Conservation (phyloP, 2,797 vertebrate genomes). For the Aulostomus chinensis region DNA sequence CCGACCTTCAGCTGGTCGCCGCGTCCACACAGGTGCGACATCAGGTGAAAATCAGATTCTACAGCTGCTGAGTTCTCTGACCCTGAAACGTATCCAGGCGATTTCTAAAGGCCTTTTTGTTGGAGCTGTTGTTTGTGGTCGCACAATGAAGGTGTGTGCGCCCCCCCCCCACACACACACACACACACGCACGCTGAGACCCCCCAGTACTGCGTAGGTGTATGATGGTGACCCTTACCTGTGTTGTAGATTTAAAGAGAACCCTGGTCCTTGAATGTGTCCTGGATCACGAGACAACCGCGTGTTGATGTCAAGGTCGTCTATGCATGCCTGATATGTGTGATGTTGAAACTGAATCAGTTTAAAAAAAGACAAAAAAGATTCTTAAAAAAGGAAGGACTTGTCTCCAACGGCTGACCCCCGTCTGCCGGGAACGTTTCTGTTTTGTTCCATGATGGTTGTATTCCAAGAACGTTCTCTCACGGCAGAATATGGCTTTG, state of each 20-base stretch:
- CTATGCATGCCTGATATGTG: conserved; percentile 85
- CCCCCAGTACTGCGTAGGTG: conserved; percentile 59
- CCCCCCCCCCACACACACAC: conserved; percentile 14
- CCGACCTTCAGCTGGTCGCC: too few relatives aligned
- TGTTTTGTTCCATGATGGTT: conserved; percentile 42
- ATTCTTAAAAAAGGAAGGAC: conserved; percentile 25
- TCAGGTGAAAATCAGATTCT: conserved; percentile 31
- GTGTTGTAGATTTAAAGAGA: conserved; percentile 63
- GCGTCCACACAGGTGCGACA: too few relatives aligned
- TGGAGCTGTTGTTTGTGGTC: conserved; percentile 68
- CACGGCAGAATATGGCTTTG: conserved; percentile 87
- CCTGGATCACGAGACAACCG: conserved; percentile 49
- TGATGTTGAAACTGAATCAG: conserved; percentile 74
- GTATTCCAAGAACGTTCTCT: conserved; percentile 50
- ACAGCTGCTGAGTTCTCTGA: too few relatives aligned
- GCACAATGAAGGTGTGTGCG: conserved; percentile 44
- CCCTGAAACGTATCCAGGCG: too few relatives aligned
- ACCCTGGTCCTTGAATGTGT: conserved; percentile 34
- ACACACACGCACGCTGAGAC: conserved; percentile 30
- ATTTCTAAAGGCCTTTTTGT: conserved; percentile 26
- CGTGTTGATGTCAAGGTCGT: conserved; percentile 75
- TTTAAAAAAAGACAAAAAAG: conserved; percentile 49
- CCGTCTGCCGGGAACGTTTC: too few relatives aligned
- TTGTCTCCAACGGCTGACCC: too few relatives aligned
- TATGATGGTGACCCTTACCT: conserved; percentile 58